Base-by-base conservation (phyloP, 2,797 vertebrate species). In the Falco biarmicus region DNA sequence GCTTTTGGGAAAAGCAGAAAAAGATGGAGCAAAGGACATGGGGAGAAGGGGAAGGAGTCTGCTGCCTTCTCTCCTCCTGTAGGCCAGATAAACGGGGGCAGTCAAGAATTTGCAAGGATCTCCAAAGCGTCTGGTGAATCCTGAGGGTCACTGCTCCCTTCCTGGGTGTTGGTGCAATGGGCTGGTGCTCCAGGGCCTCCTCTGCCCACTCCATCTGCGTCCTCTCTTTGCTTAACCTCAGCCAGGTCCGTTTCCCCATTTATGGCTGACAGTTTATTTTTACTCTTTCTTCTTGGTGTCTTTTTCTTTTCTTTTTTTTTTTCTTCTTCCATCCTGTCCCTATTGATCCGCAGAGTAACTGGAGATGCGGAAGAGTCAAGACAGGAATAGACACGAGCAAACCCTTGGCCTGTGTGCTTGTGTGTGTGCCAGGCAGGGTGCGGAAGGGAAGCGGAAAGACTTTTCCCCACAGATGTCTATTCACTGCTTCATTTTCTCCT, bases 261-360 rank as follows among this genome's bases (percentile, higher is more conserved):
- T 43, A 28, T 4, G 13, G 54, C 69, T 51, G 59, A 37, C 54
- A 54, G 57, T 87, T 95, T 96, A 95, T 97, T 97, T 97, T 97
- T 93, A 91, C 70, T 85, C 70, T 53, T 76, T 75, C 69, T 76
- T 93, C 79, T 91, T 32, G 3, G 9, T 89, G 74, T 94, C 79
- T 92, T 83, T 81, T 80, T 73, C 2, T 50, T 66, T 64, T 60
- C 2, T 51, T 16, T 71, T 10, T 14, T 80, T 34, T 25, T 53
- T 53, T 15, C 57, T 91, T 61, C 88, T 89, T 86, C 77, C 39
- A 7, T 97, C 97, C 97, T 97, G 96, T 96, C 77, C 76, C 81
- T 97, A 97, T 97, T 71, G 97, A 98, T 98, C 65, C 15, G 48
- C 66, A 8, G 84, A 39, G 96, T 97, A 98, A 98, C 93, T 70